These are phyloP conservation scores for Crypturellus tataupa DNA, from an alignment of 2,797 vertebrate species.

Conservation along the genomic window DNA sequence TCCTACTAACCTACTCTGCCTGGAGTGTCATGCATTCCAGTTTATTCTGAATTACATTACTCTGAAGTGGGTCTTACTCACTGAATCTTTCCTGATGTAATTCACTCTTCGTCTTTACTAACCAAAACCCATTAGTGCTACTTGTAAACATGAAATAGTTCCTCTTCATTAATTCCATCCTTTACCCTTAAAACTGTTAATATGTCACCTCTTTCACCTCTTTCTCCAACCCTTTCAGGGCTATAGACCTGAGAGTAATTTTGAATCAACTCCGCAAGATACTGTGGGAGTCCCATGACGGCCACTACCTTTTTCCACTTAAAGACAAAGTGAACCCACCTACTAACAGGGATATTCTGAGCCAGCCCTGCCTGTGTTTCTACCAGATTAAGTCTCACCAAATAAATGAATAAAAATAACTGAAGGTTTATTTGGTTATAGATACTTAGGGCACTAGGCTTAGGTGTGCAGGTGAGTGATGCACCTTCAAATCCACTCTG, in stretches of 20 bases:
- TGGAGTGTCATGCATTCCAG: not conserved
- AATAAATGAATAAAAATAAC: not conserved
- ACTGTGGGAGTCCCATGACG: not conserved
- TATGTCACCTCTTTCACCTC: not conserved
- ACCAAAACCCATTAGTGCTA: not conserved
- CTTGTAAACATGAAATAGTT: not conserved
- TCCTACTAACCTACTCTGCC: not conserved
- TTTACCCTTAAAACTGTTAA: not conserved
- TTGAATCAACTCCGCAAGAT: not conserved
- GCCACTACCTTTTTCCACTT: not conserved
- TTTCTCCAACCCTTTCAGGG: not conserved
- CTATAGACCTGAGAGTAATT: not conserved
- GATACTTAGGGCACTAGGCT: not conserved
- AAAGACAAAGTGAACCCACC: not conserved
- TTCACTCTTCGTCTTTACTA: not conserved
- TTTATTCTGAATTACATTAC: not conserved
- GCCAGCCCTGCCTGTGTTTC: not conserved
- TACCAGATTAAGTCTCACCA: not conserved
- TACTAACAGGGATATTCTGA: not conserved
- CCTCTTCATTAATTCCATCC: not conserved
- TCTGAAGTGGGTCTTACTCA: not conserved
- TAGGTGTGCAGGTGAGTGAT: not conserved
- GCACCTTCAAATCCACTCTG: not conserved
- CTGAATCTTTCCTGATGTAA: not conserved
- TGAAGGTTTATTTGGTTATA: not conserved